Conservation (phyloP, 2,113 vertebrate genomes). For the Artemisiospiza belli region DNA sequence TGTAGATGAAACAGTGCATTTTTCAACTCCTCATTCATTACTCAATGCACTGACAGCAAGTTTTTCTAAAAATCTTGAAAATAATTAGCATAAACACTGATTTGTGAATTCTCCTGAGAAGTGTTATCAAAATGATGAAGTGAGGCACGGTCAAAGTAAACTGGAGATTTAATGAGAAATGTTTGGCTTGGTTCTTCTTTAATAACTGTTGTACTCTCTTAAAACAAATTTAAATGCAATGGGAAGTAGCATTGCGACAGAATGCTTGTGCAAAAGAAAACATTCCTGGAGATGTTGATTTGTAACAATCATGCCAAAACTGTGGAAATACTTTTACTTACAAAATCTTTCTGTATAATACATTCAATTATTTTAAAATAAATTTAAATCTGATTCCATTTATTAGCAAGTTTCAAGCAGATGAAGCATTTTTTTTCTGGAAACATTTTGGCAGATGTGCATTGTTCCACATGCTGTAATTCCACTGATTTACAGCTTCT, state of each 20-base stretch:
- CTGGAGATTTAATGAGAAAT: neutral
- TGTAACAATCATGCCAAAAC: neutral
- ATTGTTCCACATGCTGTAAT: conserved; percentile 7
- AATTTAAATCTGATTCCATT: conserved; percentile 59
- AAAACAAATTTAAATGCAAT: neutral
- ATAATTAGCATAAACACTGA: neutral
- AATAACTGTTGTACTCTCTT: neutral
- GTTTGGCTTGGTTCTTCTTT: neutral
- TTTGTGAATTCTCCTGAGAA: neutral
- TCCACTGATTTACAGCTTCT: conserved; percentile 60
- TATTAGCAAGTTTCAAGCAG: conserved; percentile 66
- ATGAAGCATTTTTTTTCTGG: conserved; percentile 66
- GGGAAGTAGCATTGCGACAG: neutral
- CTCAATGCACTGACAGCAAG: neutral
- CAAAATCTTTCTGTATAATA: conserved; percentile 36
- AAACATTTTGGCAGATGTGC: conserved; percentile 56
- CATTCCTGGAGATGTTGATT: neutral
- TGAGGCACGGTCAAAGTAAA: neutral
- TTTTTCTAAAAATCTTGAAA: neutral
- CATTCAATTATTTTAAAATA: conserved; percentile 55
- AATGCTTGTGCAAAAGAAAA: neutral
- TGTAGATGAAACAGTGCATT: neutral
- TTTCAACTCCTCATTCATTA: neutral
- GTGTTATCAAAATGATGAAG: neutral
- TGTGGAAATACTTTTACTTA: neutral